Base-by-base conservation (phyloP, 1,140 invertebrate genomes). In the Drosophila elegans region DNA sequence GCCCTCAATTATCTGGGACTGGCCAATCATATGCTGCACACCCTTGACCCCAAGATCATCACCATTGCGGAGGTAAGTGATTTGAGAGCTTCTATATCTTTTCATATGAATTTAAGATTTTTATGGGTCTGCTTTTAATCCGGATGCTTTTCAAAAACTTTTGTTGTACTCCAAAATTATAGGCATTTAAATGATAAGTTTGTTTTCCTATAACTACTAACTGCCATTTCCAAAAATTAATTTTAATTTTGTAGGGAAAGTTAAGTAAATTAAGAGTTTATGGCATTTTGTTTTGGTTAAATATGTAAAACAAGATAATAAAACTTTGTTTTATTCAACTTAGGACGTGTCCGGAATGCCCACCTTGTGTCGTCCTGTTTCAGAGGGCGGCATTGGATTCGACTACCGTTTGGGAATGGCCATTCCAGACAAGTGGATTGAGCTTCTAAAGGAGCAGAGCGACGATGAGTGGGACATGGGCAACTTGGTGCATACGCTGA, bases 401-500 rank as follows among this genome's bases (percentile, higher is more conserved):
- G 99, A 99, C 92, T 99, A 98, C 94, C 95, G 99, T 38, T 93
- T 99, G 13, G 98, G 96, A 21, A 99, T 99, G 99, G 98, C 98
- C 9, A 97, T 99, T 80, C 99, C 99, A 0, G 98, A 99, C 93
- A 98, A 98, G 93, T 99, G 99, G 99, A 99, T 99, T 76, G 97
- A 99, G 93, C 93, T 98, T 52, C 93, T 98, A 2, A 98, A 98
- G 91, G 96, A 96, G 79, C 91, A 94, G 9, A 93, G 94, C 44
- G 99, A 99, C 93, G 99, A 99, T 78, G 95, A 99, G 74, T 99
- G 99, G 99, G 94, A 98, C 82, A 96, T 99, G 78, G 96, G 95
- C 0, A 95, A 99, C 78, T 96, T 99, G 59, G 95, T 98, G 9
- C 97, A 98, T 93, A 99, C 97, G 0, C 92, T 99, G n/a, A 97